phyloP scores from a whole-genome alignment of 2,888 invertebrate genomes.

The Andrena camellia region DNA sequence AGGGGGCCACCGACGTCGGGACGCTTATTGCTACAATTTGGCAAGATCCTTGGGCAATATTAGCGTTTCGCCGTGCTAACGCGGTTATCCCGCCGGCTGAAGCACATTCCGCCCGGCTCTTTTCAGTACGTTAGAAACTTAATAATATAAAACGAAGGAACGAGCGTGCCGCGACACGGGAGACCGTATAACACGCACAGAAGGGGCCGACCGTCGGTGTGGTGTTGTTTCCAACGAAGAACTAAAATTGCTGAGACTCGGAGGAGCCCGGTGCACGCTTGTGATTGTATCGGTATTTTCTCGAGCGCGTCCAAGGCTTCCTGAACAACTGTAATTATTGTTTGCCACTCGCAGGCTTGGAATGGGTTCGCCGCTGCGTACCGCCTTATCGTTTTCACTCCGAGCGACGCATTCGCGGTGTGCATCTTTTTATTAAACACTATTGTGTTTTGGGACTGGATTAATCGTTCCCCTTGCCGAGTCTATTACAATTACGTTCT shows the following conservation, averaged over 20 bases:
- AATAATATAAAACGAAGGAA: constrained; percentile 70
- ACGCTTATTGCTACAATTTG: constrained; percentile 79
- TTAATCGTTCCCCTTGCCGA: too few species aligned
- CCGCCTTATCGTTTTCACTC: constrained; percentile 39
- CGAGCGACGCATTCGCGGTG: background rate
- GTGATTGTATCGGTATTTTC: constrained; percentile 65
- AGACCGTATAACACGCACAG: background rate
- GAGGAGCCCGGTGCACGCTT: constrained; percentile 28
- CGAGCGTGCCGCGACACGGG: background rate
- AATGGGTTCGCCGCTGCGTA: constrained; percentile 36
- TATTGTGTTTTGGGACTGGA: too few species aligned
- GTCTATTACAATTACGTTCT: too few species aligned
- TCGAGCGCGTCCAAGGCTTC: constrained; percentile 38
- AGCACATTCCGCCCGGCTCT: constrained; percentile 55
- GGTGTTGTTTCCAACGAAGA: constrained; percentile 48
- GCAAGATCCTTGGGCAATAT: constrained; percentile 76
- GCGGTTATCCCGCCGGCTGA: constrained; percentile 66
- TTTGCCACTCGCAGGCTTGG: constrained; percentile 42
- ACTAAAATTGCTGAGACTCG: constrained; percentile 54
- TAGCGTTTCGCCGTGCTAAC: constrained; percentile 67
- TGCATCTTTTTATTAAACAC: constrained; percentile 24
- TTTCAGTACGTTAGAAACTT: constrained; percentile 73
- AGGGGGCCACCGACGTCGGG: constrained; percentile 59
- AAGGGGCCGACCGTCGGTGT: constrained; percentile 11
- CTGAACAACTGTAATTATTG: constrained; percentile 60